Base-by-base conservation (phyloP, 2,113 vertebrate genomes). In the Alaudala cheleensis region DNA sequence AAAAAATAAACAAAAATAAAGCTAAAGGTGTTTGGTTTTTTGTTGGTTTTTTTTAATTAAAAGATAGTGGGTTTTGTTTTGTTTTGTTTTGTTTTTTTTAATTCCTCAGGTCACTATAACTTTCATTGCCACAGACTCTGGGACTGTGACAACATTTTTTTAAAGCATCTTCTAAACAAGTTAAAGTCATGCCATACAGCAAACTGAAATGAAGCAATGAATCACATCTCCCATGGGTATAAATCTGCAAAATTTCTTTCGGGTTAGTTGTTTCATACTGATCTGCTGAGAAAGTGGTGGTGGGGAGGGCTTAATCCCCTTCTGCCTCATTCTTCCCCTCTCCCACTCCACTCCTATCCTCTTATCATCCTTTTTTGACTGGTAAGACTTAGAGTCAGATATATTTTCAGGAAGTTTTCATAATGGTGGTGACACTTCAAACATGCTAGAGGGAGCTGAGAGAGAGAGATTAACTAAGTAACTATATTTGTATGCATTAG, bases 321-420 rank as follows among this genome's bases (percentile, higher is more conserved):
- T 81, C 44, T 33, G 1, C 40, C 81, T 84, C 89, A 53, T 81
- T 67, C 47, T 83, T 86, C 18, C 24, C 16, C 21, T 81, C 61
- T 87, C 19, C 39, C 0, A 0, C 33, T 53, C 33, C 28, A 19
- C 24, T 81, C 51, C 6, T 58, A 24, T 60, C 49, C 53, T 79
- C 57, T 85, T 85, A 67, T 40, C 31, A 71, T 33, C 22, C 65
- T 16, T 57, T 87, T 92, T 65, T 65, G 21, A 81, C 70, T 69
- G 26, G 14, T 60, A 67, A 79, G 70, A 64, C 65, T 81, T 94
- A 49, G 66, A 88, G n/a, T 21, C 69, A 88, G 69, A 85, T 92
- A 88, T 37, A 94, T 77, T 92, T 88, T 74, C 58, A 61, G 76
- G 44, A 94, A 86, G 76, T 83, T 81, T 95, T 86, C 67, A 33